Evolutionary conservation across 2,797 vertebrate species (phyloP), one percentile per base, ranked within the genome.

Genomic region (Sylvilagus floridanus): DNA sequence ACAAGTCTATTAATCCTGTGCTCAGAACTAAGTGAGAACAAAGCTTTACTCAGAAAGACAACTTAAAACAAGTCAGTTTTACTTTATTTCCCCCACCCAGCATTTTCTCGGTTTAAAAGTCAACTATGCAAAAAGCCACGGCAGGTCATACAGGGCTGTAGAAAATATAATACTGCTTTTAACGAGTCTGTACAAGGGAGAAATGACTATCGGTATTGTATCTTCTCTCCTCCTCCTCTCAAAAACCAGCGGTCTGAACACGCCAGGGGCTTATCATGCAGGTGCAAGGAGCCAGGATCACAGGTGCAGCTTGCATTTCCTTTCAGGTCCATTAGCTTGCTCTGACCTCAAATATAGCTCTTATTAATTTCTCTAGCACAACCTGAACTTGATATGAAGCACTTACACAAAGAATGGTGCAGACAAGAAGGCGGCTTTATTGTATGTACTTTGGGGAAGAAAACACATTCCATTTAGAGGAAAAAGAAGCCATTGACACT

Each of bases 341-440:
- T 86, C 60, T 81, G n/a, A 50, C 84, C 84, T 54, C 87, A 88
- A 62, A 35, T 4, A 35, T 65, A 68, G 78, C 21, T 81, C 78
- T 87, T 93, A 62, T 90, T 54, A 60, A 76, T 85, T 88, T 90
- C 88, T 86, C 71, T 7, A 78, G 82, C 54, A 87, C 66, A 71
- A 30, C 54, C 81, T 88, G 81, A 88, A 94, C 66, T 84, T 72
- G 88, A 88, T 86, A 90, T 26, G 83, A 94, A 94, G 83, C 85
- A 94, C 75, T 94, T 91, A 93, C 60, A 68, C 90, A 1, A 91
- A 79, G 62, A 93, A 69, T 28, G 88, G 79, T 90, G 85, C 83
- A 84, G 71, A 93, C 54, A 90, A 89, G 85, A 88, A 95, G 76
- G 90, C 69, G 95, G 88, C 87, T 96, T 96, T 97, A 93, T 96